Percentiles rank a stretch among this genome's conserved stretches.
Conservation (phyloP, 2,888 invertebrate species). For the Ochropleura plecta region DNA sequence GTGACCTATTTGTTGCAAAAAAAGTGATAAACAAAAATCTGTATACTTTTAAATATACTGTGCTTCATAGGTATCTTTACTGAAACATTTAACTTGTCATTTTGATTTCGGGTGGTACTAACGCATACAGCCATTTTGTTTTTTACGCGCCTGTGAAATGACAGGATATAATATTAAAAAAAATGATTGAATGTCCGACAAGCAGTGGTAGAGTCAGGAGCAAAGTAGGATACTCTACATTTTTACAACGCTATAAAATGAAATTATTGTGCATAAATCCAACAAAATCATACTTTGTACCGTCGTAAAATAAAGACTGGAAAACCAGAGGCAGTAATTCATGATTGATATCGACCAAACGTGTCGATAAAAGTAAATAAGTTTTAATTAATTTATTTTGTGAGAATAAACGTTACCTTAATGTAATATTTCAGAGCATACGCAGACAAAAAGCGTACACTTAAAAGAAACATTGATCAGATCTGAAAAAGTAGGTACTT, state of each 20-base stretch:
- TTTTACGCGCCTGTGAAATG: slow-evolving; percentile 33
- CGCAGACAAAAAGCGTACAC: background rate
- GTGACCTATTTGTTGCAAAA: no score
- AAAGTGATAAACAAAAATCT: no score
- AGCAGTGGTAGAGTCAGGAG: slow-evolving; percentile 1
- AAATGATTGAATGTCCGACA: slow-evolving; percentile 50
- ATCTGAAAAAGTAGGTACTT: background rate
- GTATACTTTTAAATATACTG: background rate
- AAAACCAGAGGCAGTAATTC: background rate
- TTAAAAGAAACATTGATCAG: background rate
- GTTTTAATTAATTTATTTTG: slow-evolving; percentile 1
- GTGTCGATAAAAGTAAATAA: slow-evolving; percentile 4
- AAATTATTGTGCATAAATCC: slow-evolving; percentile 51
- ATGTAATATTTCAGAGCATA: slow-evolving; percentile 1
- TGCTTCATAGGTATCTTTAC: background rate
- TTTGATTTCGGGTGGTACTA: background rate
- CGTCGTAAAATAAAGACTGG: slow-evolving; percentile 50
- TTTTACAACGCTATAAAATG: slow-evolving; percentile 61
- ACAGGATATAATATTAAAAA: slow-evolving; percentile 33
- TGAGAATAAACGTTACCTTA: background rate
- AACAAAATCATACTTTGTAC: slow-evolving; percentile 49
- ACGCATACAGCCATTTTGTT: background rate
- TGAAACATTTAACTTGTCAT: background rate
- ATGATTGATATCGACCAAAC: slow-evolving; percentile 16
- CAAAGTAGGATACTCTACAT: slow-evolving; percentile 27